phyloP scores from a whole-genome alignment of 1,140 invertebrate species.

The Centruroides sculpturatus region DNA sequence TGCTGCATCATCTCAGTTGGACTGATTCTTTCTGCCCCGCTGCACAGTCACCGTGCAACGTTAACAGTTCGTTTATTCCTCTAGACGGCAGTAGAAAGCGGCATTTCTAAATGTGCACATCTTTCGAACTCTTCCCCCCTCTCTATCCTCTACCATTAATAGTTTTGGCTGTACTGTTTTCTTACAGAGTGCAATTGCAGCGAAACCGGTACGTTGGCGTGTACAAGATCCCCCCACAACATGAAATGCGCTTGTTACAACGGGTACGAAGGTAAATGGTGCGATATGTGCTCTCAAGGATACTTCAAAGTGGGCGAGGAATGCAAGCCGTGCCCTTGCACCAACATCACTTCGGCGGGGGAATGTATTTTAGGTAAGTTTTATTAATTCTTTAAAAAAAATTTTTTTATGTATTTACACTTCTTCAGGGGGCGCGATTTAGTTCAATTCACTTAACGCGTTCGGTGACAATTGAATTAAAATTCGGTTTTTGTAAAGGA shows the following conservation, averaged over 20 bases:
- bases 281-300: slow-evolving; percentile 13
- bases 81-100: too few species aligned
- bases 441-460: not conserved
- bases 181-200: slow-evolving; percentile 14
- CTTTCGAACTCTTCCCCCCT: too few species aligned
- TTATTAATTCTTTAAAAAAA: not conserved
- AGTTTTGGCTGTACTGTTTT: too few species aligned
- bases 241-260: slow-evolving; percentile 13
- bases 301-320: slow-evolving; percentile 12
- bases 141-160: too few species aligned
- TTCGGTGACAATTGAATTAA: not conserved
- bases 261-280: slow-evolving; percentile 16
- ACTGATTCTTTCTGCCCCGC: too few species aligned
- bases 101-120: too few species aligned
- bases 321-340: slow-evolving; percentile 12
- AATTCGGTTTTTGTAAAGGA: not conserved
- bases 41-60: too few species aligned
- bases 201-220: slow-evolving; percentile 14
- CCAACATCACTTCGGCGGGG: slow-evolving; percentile 15
- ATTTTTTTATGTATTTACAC: not conserved
- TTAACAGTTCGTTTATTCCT: too few species aligned
- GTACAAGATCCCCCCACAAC: slow-evolving; percentile 7
- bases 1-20: too few species aligned
- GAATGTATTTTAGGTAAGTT: slow-evolving; percentile 14
- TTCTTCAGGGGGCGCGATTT: too few species aligned